These are phyloP conservation scores for Dicaeum eximium DNA, from an alignment of 2,113 vertebrate species.

Conservation along the genomic window DNA sequence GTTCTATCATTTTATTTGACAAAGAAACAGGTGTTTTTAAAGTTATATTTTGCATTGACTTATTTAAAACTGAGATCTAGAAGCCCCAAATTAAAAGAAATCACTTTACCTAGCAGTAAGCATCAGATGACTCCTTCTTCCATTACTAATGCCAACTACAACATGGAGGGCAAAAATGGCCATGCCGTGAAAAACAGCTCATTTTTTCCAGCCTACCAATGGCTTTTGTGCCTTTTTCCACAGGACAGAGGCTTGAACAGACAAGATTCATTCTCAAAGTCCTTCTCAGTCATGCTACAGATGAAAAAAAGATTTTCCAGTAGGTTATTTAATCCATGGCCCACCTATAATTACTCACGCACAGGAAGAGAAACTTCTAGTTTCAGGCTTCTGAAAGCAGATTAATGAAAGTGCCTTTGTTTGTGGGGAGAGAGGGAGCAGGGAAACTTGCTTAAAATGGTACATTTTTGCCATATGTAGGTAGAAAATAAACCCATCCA, in stretches of 20 bases:
- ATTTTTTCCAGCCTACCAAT: neutral
- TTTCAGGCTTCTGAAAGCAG: slow-evolving; percentile 31
- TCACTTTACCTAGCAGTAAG: neutral
- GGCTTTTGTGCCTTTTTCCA: neutral
- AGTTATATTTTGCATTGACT: neutral
- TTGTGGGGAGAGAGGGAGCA: slow-evolving; percentile 1
- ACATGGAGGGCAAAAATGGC: neutral
- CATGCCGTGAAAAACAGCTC: neutral
- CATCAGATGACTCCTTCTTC: neutral
- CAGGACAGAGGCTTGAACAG: neutral
- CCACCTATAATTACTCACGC: neutral
- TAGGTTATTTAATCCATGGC: neutral
- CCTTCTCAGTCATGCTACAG: neutral
- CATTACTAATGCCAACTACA: neutral
- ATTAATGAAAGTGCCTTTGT: slow-evolving; percentile 44
- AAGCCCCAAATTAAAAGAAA: neutral
- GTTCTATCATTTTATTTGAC: neutral
- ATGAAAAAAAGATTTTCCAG: slow-evolving; percentile 17
- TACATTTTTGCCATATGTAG: slow-evolving; percentile 31
- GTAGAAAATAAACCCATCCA: slow-evolving; percentile 54
- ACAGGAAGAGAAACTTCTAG: slow-evolving; percentile 22
- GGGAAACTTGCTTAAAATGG: neutral
- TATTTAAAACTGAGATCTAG: neutral
- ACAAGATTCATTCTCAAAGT: neutral
- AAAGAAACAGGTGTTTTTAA: neutral